Base-by-base conservation (phyloP, 2,888 invertebrate species). In the Philopedon plagiatum region DNA sequence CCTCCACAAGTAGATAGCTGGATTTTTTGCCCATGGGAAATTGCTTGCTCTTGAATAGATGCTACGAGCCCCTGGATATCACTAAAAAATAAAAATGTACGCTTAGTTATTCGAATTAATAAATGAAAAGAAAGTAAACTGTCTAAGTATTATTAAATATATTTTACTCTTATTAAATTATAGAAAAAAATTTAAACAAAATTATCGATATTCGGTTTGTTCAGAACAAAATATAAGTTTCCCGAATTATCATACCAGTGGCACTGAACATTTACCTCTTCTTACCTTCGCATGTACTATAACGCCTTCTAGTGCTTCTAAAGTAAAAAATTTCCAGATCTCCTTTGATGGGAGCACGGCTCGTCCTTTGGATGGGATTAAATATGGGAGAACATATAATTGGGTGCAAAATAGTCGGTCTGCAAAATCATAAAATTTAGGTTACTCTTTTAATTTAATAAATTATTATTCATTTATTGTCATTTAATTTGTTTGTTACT, bases 1-100 rank as follows among this genome's bases (percentile, higher is more conserved):
- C 44, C n/a, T 46, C 44, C 19, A 61, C 44, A 15, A 61, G 26
- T 18, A 61, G n/a, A 44, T 9, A 44, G 61, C 44, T 61, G 61
- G 44, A 61, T 29, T 15, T 13, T 19, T 13, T 61, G 61, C n/a
- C 26, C 26, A n/a, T 18, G 32, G 8, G 41, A 21, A 13, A 5
- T n/a, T 19, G 60, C 60, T 21, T 26, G 41, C 8, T 19, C 41
- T 23, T 23, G 37, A n/a, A 60, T 39, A 41, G 21, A 39, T 39
- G 34, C 60, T 7, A 39, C 18, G 7, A 19, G 18, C 19, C 15
- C 32, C 7, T 29, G 56, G 18, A 56, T 56, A n/a, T 56, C 26
- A 13, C 56, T 56, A 26, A 56, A 56, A 56, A 32, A 37, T 37
- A 37, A 37, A 37, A 37, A 37, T n/a, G n/a, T n/a, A n/a, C n/a